phyloP scores from a whole-genome alignment of 2,113 vertebrate species.

The Phalacrocorax pelagicus region DNA sequence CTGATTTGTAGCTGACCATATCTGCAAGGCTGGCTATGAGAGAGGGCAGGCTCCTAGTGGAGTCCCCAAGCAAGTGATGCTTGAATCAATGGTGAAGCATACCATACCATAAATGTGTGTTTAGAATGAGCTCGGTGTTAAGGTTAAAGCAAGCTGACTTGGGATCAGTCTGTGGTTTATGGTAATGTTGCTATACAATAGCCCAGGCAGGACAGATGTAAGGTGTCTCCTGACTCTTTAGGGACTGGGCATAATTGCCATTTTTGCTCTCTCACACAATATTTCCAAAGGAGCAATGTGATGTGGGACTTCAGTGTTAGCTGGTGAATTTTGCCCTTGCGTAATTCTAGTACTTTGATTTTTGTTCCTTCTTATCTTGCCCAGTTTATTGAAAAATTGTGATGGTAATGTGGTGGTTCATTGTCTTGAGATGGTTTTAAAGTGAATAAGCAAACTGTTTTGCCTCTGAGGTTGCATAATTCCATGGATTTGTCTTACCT shows the following conservation, averaged over 20 bases:
- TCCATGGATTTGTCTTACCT: not conserved
- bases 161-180: not conserved
- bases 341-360: not conserved
- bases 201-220: not conserved
- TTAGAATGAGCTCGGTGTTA: not conserved
- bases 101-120: accelerated
- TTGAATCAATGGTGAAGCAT: not conserved
- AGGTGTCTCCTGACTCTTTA: not conserved
- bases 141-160: not conserved
- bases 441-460: conserved; percentile 20
- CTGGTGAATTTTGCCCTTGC: not conserved
- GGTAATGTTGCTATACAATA: not conserved
- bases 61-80: not conserved
- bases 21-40: not conserved
- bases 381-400: conserved; percentile 31
- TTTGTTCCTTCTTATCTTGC: not conserved
- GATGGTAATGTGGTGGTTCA: conserved; percentile 35
- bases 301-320: not conserved
- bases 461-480: conserved; percentile 21
- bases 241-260: not conserved
- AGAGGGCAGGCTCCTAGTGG: not conserved
- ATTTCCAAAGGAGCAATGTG: not conserved
- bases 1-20: not conserved
- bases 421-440: conserved; percentile 46
- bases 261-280: not conserved